Conservation (phyloP, 1,140 invertebrate genomes). For the Ceratoteleas bidentatus region DNA sequence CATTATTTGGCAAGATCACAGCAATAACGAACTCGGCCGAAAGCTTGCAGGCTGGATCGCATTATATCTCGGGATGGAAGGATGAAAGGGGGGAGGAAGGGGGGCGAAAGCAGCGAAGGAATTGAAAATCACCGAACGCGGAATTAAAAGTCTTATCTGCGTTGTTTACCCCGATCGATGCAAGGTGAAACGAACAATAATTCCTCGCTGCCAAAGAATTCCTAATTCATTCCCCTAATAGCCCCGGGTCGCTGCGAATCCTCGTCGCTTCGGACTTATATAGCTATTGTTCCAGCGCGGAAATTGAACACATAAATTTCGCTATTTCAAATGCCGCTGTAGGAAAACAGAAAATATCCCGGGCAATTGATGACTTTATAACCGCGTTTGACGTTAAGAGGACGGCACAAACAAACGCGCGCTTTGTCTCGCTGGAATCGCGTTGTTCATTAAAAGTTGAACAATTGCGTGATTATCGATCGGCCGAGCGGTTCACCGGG, state of each 20-base stretch:
- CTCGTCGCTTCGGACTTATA: slow-evolving; percentile 19
- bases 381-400: not conserved
- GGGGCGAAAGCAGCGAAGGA: not conserved
- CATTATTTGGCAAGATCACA: too few relatives aligned
- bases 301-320: slow-evolving; percentile 49
- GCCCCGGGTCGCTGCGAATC: slow-evolving; percentile 20
- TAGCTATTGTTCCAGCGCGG: slow-evolving; percentile 20
- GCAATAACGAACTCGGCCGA: too few relatives aligned
- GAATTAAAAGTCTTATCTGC: slow-evolving; percentile 33
- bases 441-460: too few relatives aligned
- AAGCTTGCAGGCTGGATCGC: too few relatives aligned
- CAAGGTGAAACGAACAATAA: slow-evolving; percentile 28
- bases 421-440: too few relatives aligned
- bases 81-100: not conserved
- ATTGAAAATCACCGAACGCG: slow-evolving; percentile 8
- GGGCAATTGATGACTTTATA: slow-evolving; percentile 17
- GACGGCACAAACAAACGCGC: not conserved
- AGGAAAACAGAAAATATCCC: slow-evolving; percentile 24
- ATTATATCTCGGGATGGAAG: not conserved
- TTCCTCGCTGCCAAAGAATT: slow-evolving; percentile 31
- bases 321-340: slow-evolving; percentile 12
- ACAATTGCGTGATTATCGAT: too few relatives aligned
- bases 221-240: slow-evolving; percentile 30
- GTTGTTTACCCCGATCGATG: slow-evolving; percentile 27
- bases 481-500: too few relatives aligned